Conservation (phyloP, 2,888 invertebrate species). For the Blastobasis adustella region DNA sequence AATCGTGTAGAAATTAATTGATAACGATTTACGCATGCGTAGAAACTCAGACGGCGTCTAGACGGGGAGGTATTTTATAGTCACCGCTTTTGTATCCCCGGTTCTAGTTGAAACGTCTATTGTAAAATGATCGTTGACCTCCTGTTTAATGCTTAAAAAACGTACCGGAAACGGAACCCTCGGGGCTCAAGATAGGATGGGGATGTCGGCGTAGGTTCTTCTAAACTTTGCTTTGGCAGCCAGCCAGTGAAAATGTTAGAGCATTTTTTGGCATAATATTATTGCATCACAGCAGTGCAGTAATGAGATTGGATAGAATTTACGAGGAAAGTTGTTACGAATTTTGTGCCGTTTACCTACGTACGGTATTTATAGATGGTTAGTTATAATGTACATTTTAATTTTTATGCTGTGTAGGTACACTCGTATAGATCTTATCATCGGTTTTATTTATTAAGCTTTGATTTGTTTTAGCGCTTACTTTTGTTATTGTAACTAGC, state of each 20-base stretch:
- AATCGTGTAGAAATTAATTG: no score
- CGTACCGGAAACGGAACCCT: constrained; percentile 8
- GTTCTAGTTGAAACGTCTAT: constrained; percentile 18
- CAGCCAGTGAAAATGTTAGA: constrained; percentile 24
- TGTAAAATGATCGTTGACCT: constrained; percentile 20
- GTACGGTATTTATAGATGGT: no score
- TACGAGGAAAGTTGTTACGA: neutral
- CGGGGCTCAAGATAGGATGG: constrained; percentile 22
- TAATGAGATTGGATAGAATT: neutral
- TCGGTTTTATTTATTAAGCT: no score
- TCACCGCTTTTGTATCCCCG: constrained; percentile 4
- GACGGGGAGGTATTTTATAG: constrained; percentile 19
- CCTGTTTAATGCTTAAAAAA: constrained; percentile 8
- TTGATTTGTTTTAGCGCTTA: no score
- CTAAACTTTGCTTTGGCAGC: constrained; percentile 29
- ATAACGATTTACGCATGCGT: constrained; percentile 16
- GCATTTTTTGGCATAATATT: constrained; percentile 6
- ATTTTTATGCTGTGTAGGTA: no score
- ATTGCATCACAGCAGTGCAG: neutral
- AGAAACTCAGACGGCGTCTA: constrained; percentile 19
- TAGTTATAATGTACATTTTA: no score
- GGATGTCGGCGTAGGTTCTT: constrained; percentile 30
- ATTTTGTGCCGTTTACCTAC: constrained; percentile 7
- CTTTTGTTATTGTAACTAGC: no score
- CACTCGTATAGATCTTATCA: no score